These are phyloP conservation scores for Dendrolimus kikuchii DNA, from an alignment of 1,140 invertebrate species.

Conservation along the genomic window DNA sequence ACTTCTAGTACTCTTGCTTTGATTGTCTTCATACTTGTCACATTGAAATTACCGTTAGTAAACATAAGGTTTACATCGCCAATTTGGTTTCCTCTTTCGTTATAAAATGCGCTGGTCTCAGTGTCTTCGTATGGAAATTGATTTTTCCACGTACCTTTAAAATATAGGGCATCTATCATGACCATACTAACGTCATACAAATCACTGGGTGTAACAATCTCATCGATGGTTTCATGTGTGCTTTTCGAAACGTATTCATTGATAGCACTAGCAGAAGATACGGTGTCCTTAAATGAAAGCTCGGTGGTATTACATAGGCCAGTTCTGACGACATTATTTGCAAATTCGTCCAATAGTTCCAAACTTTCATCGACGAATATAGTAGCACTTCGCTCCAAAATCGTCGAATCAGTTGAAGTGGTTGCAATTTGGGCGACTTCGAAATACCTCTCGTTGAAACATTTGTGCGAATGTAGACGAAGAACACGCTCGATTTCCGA, in stretches of 20 bases:
- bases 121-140: constrained; percentile 75
- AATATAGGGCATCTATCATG: constrained; percentile 81
- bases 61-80: constrained; percentile 68
- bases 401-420: constrained; percentile 5
- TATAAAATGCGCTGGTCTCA: constrained; percentile 50
- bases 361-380: constrained; percentile 32
- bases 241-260: constrained; percentile 37
- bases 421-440: constrained; percentile 20
- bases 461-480: constrained; percentile 35
- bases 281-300: constrained; percentile 24
- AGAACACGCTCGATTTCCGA: constrained; percentile 50
- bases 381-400: constrained; percentile 29
- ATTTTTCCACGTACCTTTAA: constrained; percentile 80
- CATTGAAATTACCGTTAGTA: constrained; percentile 34
- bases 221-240: constrained; percentile 39
- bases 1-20: constrained; percentile 76
- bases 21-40: constrained; percentile 38
- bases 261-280: constrained; percentile 22
- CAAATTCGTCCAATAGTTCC: constrained; percentile 18
- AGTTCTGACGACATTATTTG: constrained; percentile 11
- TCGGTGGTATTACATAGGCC: constrained; percentile 26
- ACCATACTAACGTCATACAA: constrained; percentile 72
- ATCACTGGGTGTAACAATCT: constrained; percentile 46
- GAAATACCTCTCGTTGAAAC: constrained; percentile 48
- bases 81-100: constrained; percentile 42